Evolutionary conservation across 2,888 invertebrate genomes (phyloP).

Genomic region (Bugulina stolonifera): DNA sequence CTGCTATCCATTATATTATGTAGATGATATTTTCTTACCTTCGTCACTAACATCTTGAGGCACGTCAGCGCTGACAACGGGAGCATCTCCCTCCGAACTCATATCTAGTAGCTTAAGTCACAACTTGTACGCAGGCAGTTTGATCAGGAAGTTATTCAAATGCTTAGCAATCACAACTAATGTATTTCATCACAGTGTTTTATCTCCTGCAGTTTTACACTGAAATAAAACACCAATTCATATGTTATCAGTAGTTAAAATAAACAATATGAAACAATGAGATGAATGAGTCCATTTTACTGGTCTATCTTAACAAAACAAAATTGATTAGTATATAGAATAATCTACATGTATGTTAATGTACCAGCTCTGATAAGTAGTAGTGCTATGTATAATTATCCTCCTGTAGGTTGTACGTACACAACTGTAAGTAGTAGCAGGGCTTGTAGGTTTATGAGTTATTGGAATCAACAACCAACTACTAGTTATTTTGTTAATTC

Average conservation of each 20-base stretch:
- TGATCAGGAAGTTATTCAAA: background rate
- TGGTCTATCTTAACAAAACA: too few relatives aligned
- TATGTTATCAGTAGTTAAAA: background rate
- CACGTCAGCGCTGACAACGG: too few relatives aligned
- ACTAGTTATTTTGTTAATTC: background rate
- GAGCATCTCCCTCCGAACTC: background rate
- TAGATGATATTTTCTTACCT: too few relatives aligned
- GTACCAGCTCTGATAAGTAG: too few relatives aligned
- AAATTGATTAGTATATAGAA: too few relatives aligned
- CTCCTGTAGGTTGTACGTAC: too few relatives aligned
- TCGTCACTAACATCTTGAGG: too few relatives aligned
- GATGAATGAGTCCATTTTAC: background rate
- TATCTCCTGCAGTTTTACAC: background rate
- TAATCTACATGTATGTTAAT: too few relatives aligned
- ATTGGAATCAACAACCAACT: background rate
- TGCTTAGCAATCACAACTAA: background rate
- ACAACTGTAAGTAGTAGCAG: too few relatives aligned
- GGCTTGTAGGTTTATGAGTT: too few relatives aligned
- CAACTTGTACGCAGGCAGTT: background rate
- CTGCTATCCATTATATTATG: too few relatives aligned
- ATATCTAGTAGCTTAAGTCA: background rate
- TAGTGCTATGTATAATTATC: too few relatives aligned
- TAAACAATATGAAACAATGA: conserved; percentile 1
- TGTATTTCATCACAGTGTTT: background rate
- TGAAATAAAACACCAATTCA: background rate